Conservation (phyloP, 2,888 invertebrate species). For the Chromoteleia sp. region DNA sequence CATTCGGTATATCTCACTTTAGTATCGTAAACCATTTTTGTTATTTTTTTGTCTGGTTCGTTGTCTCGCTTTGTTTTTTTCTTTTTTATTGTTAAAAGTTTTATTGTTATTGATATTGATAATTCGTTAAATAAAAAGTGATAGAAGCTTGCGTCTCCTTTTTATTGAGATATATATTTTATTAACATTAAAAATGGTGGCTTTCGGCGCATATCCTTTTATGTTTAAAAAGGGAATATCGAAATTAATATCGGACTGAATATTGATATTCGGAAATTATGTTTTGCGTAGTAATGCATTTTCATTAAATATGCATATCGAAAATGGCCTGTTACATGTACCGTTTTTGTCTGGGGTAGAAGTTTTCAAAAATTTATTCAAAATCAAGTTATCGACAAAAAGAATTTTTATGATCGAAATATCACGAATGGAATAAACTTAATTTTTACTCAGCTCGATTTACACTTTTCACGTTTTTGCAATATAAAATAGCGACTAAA, state of each 20-base stretch:
- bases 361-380: slow-evolving; percentile 36
- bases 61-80: neutral
- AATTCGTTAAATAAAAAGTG: slow-evolving; percentile 35
- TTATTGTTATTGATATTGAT: slow-evolving; percentile 34
- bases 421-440: slow-evolving; percentile 10
- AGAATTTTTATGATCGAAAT: slow-evolving; percentile 36
- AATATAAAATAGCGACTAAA: neutral
- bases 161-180: slow-evolving; percentile 46
- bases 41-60: slow-evolving; percentile 8
- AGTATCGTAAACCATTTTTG: slow-evolving; percentile 26
- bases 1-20: slow-evolving; percentile 24
- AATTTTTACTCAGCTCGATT: slow-evolving; percentile 20
- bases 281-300: slow-evolving; percentile 19
- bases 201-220: slow-evolving; percentile 11
- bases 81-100: slow-evolving; percentile 20
- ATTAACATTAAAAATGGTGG: slow-evolving; percentile 31
- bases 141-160: slow-evolving; percentile 13
- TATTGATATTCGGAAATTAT: slow-evolving; percentile 39
- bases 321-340: slow-evolving; percentile 21
- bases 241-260: slow-evolving; percentile 15
- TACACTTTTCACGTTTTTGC: too few species aligned
- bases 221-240: slow-evolving; percentile 17
- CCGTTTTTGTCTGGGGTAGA: neutral
- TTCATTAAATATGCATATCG: slow-evolving; percentile 41
- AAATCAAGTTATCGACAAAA: slow-evolving; percentile 38